Conservation (phyloP, 2,797 vertebrate species). For the Macroramphosus scolopax region DNA sequence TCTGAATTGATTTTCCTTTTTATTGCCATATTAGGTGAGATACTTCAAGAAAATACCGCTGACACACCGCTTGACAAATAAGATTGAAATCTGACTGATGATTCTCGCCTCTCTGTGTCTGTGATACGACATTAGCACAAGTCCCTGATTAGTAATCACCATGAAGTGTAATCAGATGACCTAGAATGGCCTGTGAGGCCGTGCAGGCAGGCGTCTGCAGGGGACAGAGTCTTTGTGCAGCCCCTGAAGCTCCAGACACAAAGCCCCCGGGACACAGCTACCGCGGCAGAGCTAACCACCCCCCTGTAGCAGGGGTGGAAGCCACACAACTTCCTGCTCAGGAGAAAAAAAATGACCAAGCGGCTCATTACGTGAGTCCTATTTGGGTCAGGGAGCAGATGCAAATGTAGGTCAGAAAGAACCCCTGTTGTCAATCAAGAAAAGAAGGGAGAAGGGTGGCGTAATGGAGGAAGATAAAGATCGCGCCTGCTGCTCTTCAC, state of each 20-base stretch:
- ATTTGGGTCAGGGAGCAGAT: constrained; percentile 79
- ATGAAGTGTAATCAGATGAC: constrained; percentile 66
- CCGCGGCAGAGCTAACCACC: constrained; percentile 25
- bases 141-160: constrained; percentile 49
- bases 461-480: constrained; percentile 41
- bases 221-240: constrained; percentile 53
- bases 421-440: constrained; percentile 74
- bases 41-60: constrained; percentile 41
- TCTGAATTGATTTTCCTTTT: no score
- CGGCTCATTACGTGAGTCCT: constrained; percentile 68
- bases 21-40: constrained; percentile 44
- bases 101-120: constrained; percentile 11
- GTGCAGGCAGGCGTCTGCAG: constrained; percentile 29
- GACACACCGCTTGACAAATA: constrained; percentile 35
- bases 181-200: constrained; percentile 48
- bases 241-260: constrained; percentile 65
- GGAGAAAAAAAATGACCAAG: constrained; percentile 15
- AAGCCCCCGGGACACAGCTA: constrained; percentile 62
- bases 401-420: constrained; percentile 79
- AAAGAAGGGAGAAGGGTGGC: constrained; percentile 35
- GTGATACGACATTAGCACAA: constrained; percentile 43
- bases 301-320: constrained; percentile 38
- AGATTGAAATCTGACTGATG: constrained; percentile 45
- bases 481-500: constrained; percentile 44
- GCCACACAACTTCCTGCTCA: constrained; percentile 46